Evolutionary conservation across 2,797 vertebrate species (phyloP).

Genomic region (Gadopsis marmoratus): DNA sequence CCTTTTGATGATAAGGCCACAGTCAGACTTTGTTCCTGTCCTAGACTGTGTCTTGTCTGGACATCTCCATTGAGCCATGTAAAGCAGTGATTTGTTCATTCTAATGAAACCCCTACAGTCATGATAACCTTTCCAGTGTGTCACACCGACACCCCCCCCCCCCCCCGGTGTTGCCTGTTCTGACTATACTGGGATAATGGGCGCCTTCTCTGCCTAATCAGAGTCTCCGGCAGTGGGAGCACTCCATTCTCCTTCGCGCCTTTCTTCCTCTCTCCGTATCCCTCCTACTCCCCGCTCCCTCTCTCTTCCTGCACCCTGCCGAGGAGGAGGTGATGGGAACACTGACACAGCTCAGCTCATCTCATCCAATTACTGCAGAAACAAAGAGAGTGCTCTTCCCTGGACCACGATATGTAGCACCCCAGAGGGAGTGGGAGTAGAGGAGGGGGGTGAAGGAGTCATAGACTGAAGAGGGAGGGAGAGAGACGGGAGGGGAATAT

Average conservation of each 20-base stretch:
- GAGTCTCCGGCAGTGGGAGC: conserved; percentile 60
- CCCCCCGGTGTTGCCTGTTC: conserved; percentile 65
- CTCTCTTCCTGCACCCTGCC: conserved; percentile 64
- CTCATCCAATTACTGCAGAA: conserved; percentile 82
- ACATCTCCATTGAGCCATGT: conserved; percentile 77
- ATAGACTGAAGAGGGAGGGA: conserved; percentile 36
- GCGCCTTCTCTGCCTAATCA: conserved; percentile 74
- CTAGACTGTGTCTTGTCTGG: conserved; percentile 58
- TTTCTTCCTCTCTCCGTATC: conserved; percentile 33
- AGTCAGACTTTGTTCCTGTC: conserved; percentile 67
- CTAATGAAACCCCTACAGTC: conserved; percentile 80
- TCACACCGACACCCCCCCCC: conserved; percentile 52
- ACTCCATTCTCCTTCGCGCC: conserved; percentile 49
- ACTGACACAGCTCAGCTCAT: conserved; percentile 79
- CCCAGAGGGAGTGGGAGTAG: conserved; percentile 56
- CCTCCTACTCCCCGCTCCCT: conserved; percentile 39
- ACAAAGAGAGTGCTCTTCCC: conserved; percentile 77
- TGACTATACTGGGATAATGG: conserved; percentile 76
- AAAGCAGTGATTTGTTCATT: conserved; percentile 81
- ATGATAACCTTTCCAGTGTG: conserved; percentile 82
- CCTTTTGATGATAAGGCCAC: conserved; percentile 63
- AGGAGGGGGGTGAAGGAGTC: conserved; percentile 41
- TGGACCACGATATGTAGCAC: conserved; percentile 64
- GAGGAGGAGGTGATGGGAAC: conserved; percentile 79
- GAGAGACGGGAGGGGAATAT: conserved; percentile 36